These are phyloP conservation scores for Acrossocheilus wenchowensis DNA, from an alignment of 2,797 vertebrate species.

Conservation along the genomic window DNA sequence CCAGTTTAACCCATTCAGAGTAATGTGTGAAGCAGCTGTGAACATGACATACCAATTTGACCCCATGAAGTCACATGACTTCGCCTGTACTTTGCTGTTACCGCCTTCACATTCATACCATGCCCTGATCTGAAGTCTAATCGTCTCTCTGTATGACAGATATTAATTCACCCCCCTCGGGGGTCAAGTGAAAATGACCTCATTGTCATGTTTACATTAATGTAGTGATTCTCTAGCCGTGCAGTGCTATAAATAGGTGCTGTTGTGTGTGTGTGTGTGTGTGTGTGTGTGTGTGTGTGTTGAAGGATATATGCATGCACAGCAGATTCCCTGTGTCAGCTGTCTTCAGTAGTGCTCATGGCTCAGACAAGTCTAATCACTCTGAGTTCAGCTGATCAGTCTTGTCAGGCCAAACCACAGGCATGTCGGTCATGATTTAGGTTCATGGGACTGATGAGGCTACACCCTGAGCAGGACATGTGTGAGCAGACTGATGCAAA, in stretches of 20 bases:
- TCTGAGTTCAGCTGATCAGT: constrained; percentile 43
- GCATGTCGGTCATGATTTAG: constrained; percentile 67
- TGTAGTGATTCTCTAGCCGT: background rate
- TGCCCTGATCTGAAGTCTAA: background rate
- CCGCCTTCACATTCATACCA: background rate
- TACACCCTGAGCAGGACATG: constrained; percentile 65
- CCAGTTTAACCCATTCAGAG: background rate
- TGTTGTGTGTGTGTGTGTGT: constrained; percentile 59
- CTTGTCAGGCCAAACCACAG: constrained; percentile 67
- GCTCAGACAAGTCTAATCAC: constrained; percentile 34
- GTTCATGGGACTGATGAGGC: constrained; percentile 69
- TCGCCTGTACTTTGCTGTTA: background rate
- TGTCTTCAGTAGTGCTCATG: constrained; percentile 47
- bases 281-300: constrained; percentile 57
- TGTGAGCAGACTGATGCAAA: constrained; percentile 47
- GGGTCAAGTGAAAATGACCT: constrained; percentile 16
- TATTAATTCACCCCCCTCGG: background rate
- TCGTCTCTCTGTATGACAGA: background rate
- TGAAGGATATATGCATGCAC: constrained; percentile 24
- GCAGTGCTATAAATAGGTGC: constrained; percentile 47
- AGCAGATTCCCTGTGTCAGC: constrained; percentile 43
- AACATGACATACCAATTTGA: background rate
- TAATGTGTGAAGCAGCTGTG: constrained; percentile 3
- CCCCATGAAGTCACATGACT: no score
- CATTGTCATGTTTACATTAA: constrained; percentile 17